phyloP scores from a whole-genome alignment of 2,113 vertebrate genomes.

The Archilochus colubris region DNA sequence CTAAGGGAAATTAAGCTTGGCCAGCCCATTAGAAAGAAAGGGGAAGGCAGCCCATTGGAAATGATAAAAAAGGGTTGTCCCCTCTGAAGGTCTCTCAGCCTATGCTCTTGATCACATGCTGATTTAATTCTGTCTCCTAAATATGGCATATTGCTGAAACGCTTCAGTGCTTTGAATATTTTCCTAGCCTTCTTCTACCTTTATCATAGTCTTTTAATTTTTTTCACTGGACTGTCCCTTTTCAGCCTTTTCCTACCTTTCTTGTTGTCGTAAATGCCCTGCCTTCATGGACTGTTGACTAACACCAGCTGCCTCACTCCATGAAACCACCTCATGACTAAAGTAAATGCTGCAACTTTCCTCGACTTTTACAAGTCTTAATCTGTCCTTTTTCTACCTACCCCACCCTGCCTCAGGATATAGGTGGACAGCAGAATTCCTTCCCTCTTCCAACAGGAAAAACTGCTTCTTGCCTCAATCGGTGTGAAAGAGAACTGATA shows the following conservation, averaged over 20 bases:
- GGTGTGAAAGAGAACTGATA: neutral
- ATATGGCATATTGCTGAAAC: neutral
- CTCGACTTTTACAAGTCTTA: neutral
- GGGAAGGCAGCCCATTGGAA: neutral
- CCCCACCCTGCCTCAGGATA: neutral
- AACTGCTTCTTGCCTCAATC: neutral
- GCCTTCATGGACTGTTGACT: neutral
- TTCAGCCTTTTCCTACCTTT: neutral
- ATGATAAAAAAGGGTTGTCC: neutral
- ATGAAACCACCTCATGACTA: neutral
- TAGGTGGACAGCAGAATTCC: neutral
- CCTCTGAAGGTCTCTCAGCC: neutral
- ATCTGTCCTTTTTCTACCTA: neutral
- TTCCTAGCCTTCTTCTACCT: neutral
- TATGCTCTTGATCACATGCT: neutral
- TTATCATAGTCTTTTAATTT: neutral
- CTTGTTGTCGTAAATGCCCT: neutral
- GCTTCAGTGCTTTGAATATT: neutral
- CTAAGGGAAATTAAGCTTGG: neutral
- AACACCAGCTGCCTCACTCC: accelerated
- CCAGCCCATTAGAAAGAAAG: neutral
- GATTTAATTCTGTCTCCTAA: neutral
- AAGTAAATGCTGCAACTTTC: neutral
- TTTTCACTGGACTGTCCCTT: neutral
- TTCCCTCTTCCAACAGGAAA: neutral